These are phyloP conservation scores for Parambassis ranga DNA, from an alignment of 2,797 vertebrate genomes.

Conservation along the genomic window DNA sequence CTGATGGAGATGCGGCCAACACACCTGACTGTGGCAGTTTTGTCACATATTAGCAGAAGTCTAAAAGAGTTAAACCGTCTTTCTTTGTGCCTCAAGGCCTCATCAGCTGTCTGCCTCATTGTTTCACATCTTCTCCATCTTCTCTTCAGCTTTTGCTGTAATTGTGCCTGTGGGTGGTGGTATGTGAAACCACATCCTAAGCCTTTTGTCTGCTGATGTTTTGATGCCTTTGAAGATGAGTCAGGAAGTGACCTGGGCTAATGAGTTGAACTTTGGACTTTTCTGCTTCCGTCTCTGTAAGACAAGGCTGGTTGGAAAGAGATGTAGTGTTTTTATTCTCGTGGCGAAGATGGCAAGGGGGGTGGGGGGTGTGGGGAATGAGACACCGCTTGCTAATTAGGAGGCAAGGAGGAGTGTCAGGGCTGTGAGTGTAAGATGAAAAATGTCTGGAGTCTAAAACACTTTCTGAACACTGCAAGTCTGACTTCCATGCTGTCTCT, in stretches of 20 bases:
- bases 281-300: constrained; percentile 74
- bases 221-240: constrained; percentile 71
- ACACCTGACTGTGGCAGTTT: background rate
- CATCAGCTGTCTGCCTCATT: background rate
- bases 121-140: background rate
- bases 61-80: too few relatives aligned
- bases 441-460: constrained; percentile 42
- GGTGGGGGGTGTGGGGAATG: too few relatives aligned
- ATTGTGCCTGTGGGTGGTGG: constrained; percentile 43
- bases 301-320: constrained; percentile 80
- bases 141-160: constrained; percentile 11
- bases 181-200: constrained; percentile 40
- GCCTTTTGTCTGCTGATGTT: constrained; percentile 40
- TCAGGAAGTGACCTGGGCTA: constrained; percentile 87
- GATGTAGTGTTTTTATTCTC: constrained; percentile 74
- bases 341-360: constrained; percentile 22
- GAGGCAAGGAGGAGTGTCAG: constrained; percentile 68
- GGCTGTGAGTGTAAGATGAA: constrained; percentile 60
- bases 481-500: background rate
- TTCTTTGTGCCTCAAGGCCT: background rate
- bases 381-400: constrained; percentile 86
- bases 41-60: background rate
- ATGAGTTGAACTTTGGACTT: constrained; percentile 88
- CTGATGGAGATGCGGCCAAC: background rate
- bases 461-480: constrained; percentile 30